Evolutionary conservation across 2,888 invertebrate species (phyloP).

Genomic region (Agrilus mali): DNA sequence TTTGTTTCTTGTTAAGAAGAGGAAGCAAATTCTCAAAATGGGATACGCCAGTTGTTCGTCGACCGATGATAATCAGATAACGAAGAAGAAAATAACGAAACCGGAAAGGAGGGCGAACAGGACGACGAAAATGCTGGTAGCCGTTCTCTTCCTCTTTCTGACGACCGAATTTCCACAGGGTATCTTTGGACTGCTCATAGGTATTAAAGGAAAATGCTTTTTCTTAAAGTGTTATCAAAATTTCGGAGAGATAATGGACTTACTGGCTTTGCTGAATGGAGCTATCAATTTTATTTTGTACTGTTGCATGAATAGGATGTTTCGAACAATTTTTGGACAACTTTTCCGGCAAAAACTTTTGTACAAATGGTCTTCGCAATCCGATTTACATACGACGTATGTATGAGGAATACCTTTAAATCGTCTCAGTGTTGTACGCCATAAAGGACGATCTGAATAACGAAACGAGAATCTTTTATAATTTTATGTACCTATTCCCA

Average conservation of each 20-base stretch:
- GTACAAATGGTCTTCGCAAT: constrained; percentile 46
- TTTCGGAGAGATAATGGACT: constrained; percentile 80
- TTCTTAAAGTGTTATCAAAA: constrained; percentile 68
- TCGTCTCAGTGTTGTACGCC: too few species aligned
- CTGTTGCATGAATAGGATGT: constrained; percentile 89
- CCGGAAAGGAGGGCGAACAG: constrained; percentile 68
- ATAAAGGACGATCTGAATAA: too few species aligned
- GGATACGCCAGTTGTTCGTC: constrained; percentile 47
- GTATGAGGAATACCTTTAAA: constrained; percentile 32
- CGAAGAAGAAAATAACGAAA: constrained; percentile 37
- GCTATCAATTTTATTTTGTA: constrained; percentile 90
- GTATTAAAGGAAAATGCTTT: constrained; percentile 55
- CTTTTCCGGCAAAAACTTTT: constrained; percentile 52
- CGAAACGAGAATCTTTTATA: too few species aligned
- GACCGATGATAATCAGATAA: constrained; percentile 12
- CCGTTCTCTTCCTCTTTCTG: constrained; percentile 73
- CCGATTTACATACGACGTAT: constrained; percentile 52
- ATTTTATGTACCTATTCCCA: too few species aligned
- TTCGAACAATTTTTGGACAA: constrained; percentile 65
- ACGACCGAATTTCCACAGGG: constrained; percentile 76
- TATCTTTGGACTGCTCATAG: constrained; percentile 46
- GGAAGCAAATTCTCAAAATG: constrained; percentile 52
- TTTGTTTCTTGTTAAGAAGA: constrained; percentile 59
- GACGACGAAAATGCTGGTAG: constrained; percentile 81
- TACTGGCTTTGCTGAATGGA: constrained; percentile 79